A percentile compares a stretch with the other conserved stretches of the same genome.
Conservation (phyloP, 2,113 vertebrate genomes). For the Rhinoptilus africanus region DNA sequence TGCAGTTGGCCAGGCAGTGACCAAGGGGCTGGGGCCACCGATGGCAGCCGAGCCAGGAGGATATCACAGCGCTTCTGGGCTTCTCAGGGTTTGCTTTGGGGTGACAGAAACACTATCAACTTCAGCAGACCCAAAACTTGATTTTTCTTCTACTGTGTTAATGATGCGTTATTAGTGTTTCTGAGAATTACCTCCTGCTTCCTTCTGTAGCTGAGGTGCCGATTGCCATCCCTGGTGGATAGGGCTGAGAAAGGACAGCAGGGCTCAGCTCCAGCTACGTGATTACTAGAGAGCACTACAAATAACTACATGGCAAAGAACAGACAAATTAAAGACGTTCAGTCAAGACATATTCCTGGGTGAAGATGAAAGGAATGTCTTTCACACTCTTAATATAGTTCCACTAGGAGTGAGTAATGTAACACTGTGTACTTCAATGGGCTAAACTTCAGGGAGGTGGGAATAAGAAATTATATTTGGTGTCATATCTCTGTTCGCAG, state of each 20-base stretch:
- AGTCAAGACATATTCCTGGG: not conserved
- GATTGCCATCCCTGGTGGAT: not conserved
- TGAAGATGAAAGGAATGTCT: constrained; percentile 3
- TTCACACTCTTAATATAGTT: constrained; percentile 30
- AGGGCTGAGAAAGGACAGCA: not conserved
- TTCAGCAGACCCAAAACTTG: not conserved
- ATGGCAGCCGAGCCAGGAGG: not conserved
- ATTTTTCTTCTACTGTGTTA: not conserved
- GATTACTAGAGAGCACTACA: constrained; percentile 6
- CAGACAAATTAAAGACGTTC: not conserved
- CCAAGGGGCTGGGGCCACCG: not conserved
- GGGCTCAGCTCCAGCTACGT: not conserved
- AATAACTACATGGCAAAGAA: not conserved
- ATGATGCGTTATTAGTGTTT: not conserved
- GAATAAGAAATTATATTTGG: constrained; percentile 7
- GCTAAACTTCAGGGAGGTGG: not conserved
- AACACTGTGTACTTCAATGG: not conserved
- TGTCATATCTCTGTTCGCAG: not conserved
- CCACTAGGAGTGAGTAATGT: constrained; percentile 40
- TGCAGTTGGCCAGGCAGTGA: not conserved
- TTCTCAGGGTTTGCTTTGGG: not conserved
- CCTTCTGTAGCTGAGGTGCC: not conserved
- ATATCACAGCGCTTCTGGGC: not conserved
- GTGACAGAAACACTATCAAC: not conserved
- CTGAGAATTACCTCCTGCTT: not conserved